Conservation (phyloP, 1,140 invertebrate species). For the Proctacanthus coquilletti region DNA sequence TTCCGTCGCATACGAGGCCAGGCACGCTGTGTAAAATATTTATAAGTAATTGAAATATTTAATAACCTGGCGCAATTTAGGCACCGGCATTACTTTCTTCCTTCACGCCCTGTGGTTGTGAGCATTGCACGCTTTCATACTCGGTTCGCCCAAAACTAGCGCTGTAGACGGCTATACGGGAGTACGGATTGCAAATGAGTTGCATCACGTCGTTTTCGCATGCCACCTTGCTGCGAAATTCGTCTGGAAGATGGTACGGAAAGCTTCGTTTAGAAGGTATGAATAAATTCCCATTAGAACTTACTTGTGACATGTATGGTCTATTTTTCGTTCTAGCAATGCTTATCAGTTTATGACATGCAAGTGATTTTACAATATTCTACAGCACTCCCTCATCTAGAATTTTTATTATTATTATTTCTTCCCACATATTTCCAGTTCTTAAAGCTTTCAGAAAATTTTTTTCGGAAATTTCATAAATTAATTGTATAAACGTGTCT, state of each 20-base stretch:
- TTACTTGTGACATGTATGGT: too few species aligned
- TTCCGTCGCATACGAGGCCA: slow-evolving; percentile 71
- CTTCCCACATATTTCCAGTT: too few species aligned
- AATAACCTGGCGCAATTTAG: too few species aligned
- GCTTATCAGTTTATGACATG: too few species aligned
- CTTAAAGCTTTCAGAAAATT: too few species aligned
- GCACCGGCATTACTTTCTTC: slow-evolving; percentile 39
- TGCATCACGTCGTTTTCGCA: slow-evolving; percentile 77
- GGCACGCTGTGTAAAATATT: slow-evolving; percentile 46
- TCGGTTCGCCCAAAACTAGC: slow-evolving; percentile 76
- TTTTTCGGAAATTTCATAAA: too few species aligned
- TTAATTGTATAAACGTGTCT: too few species aligned
- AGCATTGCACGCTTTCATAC: slow-evolving; percentile 69
- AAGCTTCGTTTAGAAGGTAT: neutral
- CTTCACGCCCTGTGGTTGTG: slow-evolving; percentile 54
- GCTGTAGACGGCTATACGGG: slow-evolving; percentile 75
- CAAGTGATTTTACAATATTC: too few species aligned
- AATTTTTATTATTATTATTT: too few species aligned
- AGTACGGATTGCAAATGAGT: slow-evolving; percentile 62
- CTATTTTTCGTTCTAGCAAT: too few species aligned
- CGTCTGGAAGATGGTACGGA: slow-evolving; percentile 45
- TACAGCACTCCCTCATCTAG: too few species aligned
- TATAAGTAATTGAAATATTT: neutral
- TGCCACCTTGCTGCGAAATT: slow-evolving; percentile 75
- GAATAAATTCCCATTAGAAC: too few species aligned